Evolutionary conservation across 2,113 vertebrate species (phyloP).

Genomic region (Pteruthius melanotis): DNA sequence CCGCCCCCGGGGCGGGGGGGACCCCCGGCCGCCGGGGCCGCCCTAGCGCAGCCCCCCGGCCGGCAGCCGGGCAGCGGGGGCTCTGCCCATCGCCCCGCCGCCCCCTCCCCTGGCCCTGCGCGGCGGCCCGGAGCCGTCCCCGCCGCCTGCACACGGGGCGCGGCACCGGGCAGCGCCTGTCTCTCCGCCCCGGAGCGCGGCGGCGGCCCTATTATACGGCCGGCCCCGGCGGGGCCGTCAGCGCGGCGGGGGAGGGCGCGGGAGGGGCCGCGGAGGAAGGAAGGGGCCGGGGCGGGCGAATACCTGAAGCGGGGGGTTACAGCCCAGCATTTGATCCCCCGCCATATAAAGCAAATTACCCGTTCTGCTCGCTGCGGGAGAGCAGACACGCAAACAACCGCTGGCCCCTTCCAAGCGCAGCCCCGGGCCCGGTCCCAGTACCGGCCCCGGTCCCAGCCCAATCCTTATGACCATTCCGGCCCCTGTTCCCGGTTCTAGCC

Average conservation of each 20-base stretch:
- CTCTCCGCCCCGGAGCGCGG: too few species aligned
- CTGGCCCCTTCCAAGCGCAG: neutral
- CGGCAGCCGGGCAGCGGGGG: neutral
- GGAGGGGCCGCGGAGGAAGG: neutral
- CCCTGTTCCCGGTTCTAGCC: too few species aligned
- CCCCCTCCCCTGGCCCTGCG: neutral
- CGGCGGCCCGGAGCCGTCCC: too few species aligned
- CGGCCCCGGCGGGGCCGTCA: too few species aligned
- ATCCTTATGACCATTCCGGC: too few species aligned
- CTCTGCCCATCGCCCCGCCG: neutral
- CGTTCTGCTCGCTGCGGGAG: neutral
- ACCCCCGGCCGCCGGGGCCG: neutral
- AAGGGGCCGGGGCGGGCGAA: neutral
- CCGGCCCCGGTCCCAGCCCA: neutral
- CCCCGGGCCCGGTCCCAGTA: rapidly evolving
- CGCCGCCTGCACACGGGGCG: too few species aligned
- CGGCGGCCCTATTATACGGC: too few species aligned
- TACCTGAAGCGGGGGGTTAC: neutral
- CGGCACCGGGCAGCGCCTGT: too few species aligned
- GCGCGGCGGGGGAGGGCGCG: too few species aligned
- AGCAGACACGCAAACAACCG: neutral
- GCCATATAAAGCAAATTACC: slow-evolving; percentile 18
- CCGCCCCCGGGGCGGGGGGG: neutral
- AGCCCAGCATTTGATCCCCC: neutral
- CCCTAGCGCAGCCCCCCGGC: too few species aligned